phyloP scores from a whole-genome alignment of 2,888 invertebrate species.

The Elegia similella region DNA sequence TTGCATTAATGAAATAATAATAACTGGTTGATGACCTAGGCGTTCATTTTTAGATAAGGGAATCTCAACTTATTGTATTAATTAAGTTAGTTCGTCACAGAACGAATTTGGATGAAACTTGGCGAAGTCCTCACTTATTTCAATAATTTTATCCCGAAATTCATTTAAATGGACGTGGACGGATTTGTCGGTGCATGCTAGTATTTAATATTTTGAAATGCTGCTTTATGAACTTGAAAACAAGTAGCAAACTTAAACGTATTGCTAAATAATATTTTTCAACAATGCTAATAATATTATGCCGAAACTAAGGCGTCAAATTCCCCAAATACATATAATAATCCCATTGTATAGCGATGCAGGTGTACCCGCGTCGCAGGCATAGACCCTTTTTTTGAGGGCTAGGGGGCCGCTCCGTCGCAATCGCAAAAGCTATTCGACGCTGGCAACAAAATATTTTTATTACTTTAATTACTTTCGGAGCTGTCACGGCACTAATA shows the following conservation, averaged over 20 bases:
- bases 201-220: no score
- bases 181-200: no score
- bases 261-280: neutral
- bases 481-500: neutral
- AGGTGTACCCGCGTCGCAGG: conserved; percentile 22
- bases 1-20: no score
- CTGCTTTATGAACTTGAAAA: no score
- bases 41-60: no score
- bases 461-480: conserved; percentile 10
- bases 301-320: neutral
- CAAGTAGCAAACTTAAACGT: neutral
- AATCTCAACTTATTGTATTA: no score
- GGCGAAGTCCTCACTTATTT: no score
- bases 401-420: neutral
- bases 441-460: neutral
- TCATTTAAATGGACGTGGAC: no score
- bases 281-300: neutral
- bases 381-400: conserved; percentile 24
- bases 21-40: no score
- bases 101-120: no score
- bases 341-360: conserved; percentile 18
- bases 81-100: no score
- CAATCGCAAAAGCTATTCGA: neutral
- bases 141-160: no score
- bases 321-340: conserved; percentile 1